A percentile compares a stretch with the other conserved stretches of the same genome.
phyloP scores from a whole-genome alignment of 2,113 vertebrate species.

The Casuarius casuarius region DNA sequence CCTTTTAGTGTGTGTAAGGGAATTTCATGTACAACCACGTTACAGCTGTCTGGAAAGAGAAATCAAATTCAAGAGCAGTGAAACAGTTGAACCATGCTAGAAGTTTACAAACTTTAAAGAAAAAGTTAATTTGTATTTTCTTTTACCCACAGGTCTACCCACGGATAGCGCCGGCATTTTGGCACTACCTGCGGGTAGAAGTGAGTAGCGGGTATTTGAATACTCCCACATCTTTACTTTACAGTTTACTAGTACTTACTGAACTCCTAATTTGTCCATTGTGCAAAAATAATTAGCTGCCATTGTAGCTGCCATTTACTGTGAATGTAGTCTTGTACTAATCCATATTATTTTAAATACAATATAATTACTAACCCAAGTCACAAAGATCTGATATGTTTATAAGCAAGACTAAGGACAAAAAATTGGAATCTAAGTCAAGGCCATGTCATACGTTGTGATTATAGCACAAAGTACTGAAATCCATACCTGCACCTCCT shows the following conservation, averaged over 20 bases:
- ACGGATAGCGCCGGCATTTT: constrained; percentile 82
- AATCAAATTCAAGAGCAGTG: neutral
- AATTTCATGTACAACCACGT: neutral
- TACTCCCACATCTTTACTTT: constrained; percentile 62
- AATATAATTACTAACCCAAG: constrained; percentile 35
- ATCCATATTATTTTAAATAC: constrained; percentile 38
- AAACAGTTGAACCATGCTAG: constrained; percentile 4
- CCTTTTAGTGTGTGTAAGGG: neutral
- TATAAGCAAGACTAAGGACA: constrained; percentile 11
- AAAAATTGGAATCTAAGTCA: neutral
- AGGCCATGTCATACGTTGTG: constrained; percentile 50
- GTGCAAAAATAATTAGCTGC: constrained; percentile 35
- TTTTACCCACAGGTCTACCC: constrained; percentile 81
- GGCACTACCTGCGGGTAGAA: constrained; percentile 84
- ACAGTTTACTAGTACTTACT: constrained; percentile 38
- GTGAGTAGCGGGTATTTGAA: constrained; percentile 77
- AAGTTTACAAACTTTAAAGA: constrained; percentile 54
- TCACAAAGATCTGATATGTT: neutral
- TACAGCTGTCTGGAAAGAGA: neutral
- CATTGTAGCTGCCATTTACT: constrained; percentile 66
- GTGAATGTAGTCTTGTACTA: constrained; percentile 39
- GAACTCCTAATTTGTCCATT: constrained; percentile 46
- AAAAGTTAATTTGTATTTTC: constrained; percentile 76
- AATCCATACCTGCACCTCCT: constrained; percentile 43
- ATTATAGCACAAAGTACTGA: neutral